These are phyloP conservation scores for Muscina levida DNA, from an alignment of 2,888 invertebrate species.

Conservation along the genomic window DNA sequence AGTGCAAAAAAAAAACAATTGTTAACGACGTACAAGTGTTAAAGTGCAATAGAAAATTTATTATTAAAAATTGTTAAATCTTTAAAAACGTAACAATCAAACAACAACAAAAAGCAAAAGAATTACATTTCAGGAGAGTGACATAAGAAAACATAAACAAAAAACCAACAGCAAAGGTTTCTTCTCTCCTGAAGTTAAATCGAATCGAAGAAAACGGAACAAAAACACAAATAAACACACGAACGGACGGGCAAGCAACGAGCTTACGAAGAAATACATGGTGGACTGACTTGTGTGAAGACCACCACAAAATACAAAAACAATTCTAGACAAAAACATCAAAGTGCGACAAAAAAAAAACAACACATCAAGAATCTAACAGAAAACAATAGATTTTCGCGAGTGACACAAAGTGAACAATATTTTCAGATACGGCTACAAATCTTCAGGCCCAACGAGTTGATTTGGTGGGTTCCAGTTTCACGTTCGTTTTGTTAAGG, in stretches of 20 bases:
- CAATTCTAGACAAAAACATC: too few relatives aligned
- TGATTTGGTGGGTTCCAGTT: too few relatives aligned
- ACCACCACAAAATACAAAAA: too few relatives aligned
- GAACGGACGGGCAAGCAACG: background rate
- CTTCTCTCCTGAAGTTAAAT: too few relatives aligned
- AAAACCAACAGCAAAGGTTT: too few relatives aligned
- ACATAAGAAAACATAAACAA: too few relatives aligned
- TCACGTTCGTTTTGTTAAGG: too few relatives aligned
- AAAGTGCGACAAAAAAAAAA: too few relatives aligned
- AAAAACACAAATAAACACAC: background rate
- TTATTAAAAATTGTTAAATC: background rate
- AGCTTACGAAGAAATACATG: background rate
- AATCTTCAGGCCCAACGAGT: too few relatives aligned
- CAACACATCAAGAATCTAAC: too few relatives aligned
- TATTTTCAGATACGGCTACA: background rate
- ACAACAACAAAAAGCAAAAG: constrained; percentile 22
- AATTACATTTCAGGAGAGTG: too few relatives aligned
- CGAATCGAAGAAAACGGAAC: background rate
- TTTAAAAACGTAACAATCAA: background rate
- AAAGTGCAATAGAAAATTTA: constrained; percentile 39
- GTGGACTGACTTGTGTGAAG: background rate
- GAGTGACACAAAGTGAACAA: background rate
- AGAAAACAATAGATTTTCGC: background rate
- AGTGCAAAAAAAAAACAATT: constrained; percentile 51
- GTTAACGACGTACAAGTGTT: constrained; percentile 44